Evolutionary conservation across 2,113 vertebrate genomes (phyloP), one percentile per base, ranked within the genome.

Genomic region (Thermophis baileyi): DNA sequence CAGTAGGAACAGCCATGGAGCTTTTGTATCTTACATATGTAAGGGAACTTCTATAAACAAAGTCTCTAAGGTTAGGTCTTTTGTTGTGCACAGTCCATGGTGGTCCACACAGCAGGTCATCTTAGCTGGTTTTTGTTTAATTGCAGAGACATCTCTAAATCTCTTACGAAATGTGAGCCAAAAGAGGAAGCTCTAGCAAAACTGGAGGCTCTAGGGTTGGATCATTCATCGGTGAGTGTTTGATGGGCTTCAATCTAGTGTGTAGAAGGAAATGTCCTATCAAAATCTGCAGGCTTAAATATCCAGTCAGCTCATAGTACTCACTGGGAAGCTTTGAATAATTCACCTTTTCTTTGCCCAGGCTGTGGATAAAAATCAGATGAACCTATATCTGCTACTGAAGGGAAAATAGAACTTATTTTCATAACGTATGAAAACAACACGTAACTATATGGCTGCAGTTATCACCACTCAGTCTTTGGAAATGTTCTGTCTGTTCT

Each of bases 121-220:
- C 14, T 24, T 30, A 20, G 60, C 4, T 50, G 27, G 30, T 47
- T 12, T 90, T 89, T 30, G 7, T 87, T 94, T 93, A 18, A 44
- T 96, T 96, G 89, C 95, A 98, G 98, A 96, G 95, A 89, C 94
- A 30, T 95, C 18, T 0, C 88, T 40, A 98, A 96, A 57, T 93
- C 95, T 0, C 99, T 99, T 94, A 99, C 98, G 97, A 99, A 97
- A 95, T 98, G 85, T 0, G 97, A 99, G 93, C 99, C 99, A 10
- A 99, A 99, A 97, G 96, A 98, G 2, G 99, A 99, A 95, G 99
- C 99, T 88, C 96, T 99, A 96, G 98, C 98, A 87, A 99, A 99
- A 96, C 97, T 99, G 46, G 97, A 96, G 92, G 98, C 97, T 94
- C 93, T 94, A 50, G 95, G 95, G 10, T 53, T 94, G 18, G 18